Evolutionary conservation across 2,113 vertebrate genomes (phyloP), one percentile per base, ranked within the genome.

Genomic region (Chloropsis cyanopogon): DNA sequence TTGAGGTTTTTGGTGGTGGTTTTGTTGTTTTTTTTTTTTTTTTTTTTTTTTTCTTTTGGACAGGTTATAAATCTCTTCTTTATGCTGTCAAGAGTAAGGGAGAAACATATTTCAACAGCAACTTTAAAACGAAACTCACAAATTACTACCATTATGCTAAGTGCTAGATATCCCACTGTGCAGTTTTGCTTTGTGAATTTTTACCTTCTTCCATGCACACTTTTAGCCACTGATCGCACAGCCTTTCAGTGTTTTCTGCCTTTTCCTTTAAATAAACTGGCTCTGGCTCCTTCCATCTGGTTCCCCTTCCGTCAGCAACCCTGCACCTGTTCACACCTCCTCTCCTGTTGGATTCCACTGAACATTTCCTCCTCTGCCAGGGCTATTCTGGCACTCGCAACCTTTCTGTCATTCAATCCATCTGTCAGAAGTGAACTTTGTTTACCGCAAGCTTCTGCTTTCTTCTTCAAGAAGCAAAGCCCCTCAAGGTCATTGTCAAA

Each of bases 351-450:
- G 99, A 99, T 98, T 98, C 98, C 98, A 99, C 98, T 98, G 98
- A 98, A 98, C 98, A 98, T 98, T 98, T 98, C 98, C 98, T 98
- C 98, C 98, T 98, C 99, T 99, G 99, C 99, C 99, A 99, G 99
- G 98, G 98, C 99, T 98, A 98, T 99, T 99, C 99, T 99, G 99
- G 99, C 99, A 99, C 99, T 98, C 97, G 96, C 98, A 99, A 99
- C 99, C 98, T 99, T 99, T 99, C 99, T 99, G 99, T 99, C 99
- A 99, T 99, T 99, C 99, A 99, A 99, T 99, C 99, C 99, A 99
- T 99, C 99, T 99, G 99, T 99, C 99, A 99, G 98, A 99, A 99
- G 99, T 99, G 99, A 99, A 99, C 99, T 99, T 99, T 99, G 99
- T 99, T 99, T 99, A 99, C 99, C 98, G 99, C 99, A 98, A 99